Evolutionary conservation across 2,797 vertebrate species (phyloP).

Genomic region (Prunella strophiata): DNA sequence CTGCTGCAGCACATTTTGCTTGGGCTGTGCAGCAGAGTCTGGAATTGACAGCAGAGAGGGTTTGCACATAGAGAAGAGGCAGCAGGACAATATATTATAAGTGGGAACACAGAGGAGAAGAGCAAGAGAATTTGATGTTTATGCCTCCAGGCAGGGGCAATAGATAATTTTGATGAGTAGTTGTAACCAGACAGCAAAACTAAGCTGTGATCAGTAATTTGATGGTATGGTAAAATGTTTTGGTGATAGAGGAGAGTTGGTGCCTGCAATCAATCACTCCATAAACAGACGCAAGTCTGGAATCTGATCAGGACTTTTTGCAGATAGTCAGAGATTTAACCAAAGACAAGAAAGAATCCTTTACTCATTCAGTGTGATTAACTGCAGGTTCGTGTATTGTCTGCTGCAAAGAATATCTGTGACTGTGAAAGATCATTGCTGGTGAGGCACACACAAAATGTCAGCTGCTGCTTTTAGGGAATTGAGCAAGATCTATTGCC

Average conservation of each 20-base stretch:
- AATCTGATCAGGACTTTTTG: slow-evolving; percentile 18
- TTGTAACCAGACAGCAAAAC: not conserved
- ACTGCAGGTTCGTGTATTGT: slow-evolving; percentile 35
- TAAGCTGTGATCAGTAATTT: slow-evolving; percentile 22
- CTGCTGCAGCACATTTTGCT: not conserved
- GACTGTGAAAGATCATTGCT: slow-evolving; percentile 49
- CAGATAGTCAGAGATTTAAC: slow-evolving; percentile 38
- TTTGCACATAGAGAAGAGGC: not conserved
- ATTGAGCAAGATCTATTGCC: slow-evolving; percentile 48
- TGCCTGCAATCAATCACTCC: slow-evolving; percentile 37
- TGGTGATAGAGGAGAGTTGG: not conserved
- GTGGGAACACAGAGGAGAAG: not conserved
- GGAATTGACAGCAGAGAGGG: not conserved
- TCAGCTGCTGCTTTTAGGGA: slow-evolving; percentile 43
- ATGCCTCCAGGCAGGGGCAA: not conserved
- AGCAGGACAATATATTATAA: not conserved
- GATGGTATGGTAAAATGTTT: not conserved
- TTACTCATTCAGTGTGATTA: not conserved
- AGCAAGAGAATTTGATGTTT: slow-evolving; percentile 9
- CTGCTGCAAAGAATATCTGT: slow-evolving; percentile 33
- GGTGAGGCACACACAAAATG: not conserved
- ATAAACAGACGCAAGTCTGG: not conserved
- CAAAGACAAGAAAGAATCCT: slow-evolving; percentile 22
- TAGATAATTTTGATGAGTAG: slow-evolving; percentile 33
- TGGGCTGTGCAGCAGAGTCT: not conserved